phyloP scores from a whole-genome alignment of 2,888 invertebrate genomes.

The Stramonita haemastoma region DNA sequence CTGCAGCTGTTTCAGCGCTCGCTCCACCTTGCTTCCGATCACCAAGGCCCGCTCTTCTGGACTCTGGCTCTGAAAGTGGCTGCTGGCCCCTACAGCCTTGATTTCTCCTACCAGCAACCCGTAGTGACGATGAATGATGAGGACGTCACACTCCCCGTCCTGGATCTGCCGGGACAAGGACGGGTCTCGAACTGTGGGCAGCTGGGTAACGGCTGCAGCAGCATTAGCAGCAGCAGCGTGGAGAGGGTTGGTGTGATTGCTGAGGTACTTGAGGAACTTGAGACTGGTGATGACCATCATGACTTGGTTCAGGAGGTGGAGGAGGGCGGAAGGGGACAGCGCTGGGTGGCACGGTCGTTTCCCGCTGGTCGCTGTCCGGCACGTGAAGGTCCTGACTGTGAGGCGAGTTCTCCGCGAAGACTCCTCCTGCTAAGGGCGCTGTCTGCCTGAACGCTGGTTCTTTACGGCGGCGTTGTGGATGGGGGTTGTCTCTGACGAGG shows the following conservation, averaged over 20 bases:
- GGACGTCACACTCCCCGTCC: not conserved
- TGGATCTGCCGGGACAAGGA: not conserved
- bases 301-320: not conserved
- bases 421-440: not conserved
- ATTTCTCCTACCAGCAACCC: not conserved
- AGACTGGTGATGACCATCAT: not conserved
- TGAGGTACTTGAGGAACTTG: slow-evolving; percentile 1
- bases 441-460: no score
- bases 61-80: not conserved
- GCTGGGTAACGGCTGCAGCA: not conserved
- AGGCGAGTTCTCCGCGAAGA: not conserved
- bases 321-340: not conserved
- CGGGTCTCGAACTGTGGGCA: not conserved
- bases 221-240: no score
- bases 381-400: not conserved
- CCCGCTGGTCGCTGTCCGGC: not conserved
- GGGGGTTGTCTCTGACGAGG: not conserved
- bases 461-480: not conserved
- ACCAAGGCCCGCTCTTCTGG: not conserved
- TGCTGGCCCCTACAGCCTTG: not conserved
- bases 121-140: not conserved
- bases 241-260: not conserved
- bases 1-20: not conserved
- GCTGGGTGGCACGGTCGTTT: not conserved
- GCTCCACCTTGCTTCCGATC: not conserved